Evolutionary conservation across 2,888 invertebrate genomes (phyloP).

Genomic region (Troides helena): DNA sequence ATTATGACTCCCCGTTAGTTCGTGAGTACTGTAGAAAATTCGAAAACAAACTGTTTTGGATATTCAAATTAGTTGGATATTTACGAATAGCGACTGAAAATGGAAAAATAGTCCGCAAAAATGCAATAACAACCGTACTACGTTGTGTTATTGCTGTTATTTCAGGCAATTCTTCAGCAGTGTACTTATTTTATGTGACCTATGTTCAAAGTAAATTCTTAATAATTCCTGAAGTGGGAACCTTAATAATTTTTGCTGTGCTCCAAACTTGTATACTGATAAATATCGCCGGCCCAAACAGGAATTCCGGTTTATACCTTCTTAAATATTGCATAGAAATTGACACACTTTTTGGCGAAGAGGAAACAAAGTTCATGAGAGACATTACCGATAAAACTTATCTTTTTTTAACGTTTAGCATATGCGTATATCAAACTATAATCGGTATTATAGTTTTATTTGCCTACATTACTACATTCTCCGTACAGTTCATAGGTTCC

Average conservation of each 20-base stretch:
- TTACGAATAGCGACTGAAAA: slow-evolving; percentile 50
- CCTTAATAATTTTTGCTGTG: slow-evolving; percentile 42
- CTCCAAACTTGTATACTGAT: slow-evolving; percentile 43
- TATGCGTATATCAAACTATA: slow-evolving; percentile 40
- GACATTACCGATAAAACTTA: slow-evolving; percentile 39
- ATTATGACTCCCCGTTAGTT: background rate
- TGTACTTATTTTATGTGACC: slow-evolving; percentile 43
- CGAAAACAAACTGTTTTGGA: slow-evolving; percentile 19
- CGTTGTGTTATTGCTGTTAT: slow-evolving; percentile 10
- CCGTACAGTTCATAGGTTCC: slow-evolving; percentile 41
- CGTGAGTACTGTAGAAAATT: slow-evolving; percentile 19
- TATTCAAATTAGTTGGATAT: slow-evolving; percentile 40
- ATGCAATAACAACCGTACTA: slow-evolving; percentile 29
- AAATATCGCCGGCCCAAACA: slow-evolving; percentile 48
- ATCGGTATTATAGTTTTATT: slow-evolving; percentile 29
- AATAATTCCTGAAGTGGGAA: slow-evolving; percentile 45
- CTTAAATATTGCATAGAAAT: slow-evolving; percentile 49
- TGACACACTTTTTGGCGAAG: slow-evolving; percentile 50
- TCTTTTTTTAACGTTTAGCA: slow-evolving; percentile 29
- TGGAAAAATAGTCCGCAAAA: slow-evolving; percentile 40
- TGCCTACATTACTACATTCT: slow-evolving; percentile 28
- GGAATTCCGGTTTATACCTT: slow-evolving; percentile 41
- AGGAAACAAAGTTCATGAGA: slow-evolving; percentile 61
- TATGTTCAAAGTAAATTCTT: slow-evolving; percentile 38
- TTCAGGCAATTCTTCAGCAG: slow-evolving; percentile 24